A percentile compares a stretch with the other conserved stretches of the same genome.
phyloP scores from a whole-genome alignment of 2,888 invertebrate species.

The Chorisops tibialis region DNA sequence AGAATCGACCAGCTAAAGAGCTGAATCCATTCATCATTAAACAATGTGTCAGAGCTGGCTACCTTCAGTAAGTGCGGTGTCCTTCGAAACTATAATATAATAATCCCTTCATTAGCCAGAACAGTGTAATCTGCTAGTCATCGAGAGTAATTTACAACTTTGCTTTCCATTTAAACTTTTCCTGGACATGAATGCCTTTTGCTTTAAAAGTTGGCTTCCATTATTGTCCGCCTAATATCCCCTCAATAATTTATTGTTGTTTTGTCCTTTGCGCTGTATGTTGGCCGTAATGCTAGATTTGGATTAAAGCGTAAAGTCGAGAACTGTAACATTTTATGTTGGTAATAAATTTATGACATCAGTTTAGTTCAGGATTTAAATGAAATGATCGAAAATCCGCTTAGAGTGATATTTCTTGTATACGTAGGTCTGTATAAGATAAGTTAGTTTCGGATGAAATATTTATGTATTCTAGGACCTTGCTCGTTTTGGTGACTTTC shows the following conservation, averaged over 20 bases:
- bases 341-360: conserved; percentile 2
- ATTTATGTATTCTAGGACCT: too few species aligned
- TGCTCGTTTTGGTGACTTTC: too few species aligned
- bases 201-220: conserved; percentile 15
- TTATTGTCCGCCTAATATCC: conserved; percentile 24
- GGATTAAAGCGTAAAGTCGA: conserved; percentile 17
- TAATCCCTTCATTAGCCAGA: conserved; percentile 23
- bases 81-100: not conserved
- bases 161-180: conserved; percentile 21
- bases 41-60: too few species aligned
- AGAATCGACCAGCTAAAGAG: too few species aligned
- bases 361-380: too few species aligned
- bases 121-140: conserved; percentile 14
- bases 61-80: too few species aligned
- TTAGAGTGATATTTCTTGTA: too few species aligned
- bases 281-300: conserved; percentile 3
- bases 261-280: not conserved
- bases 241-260: conserved; percentile 24
- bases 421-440: too few species aligned
- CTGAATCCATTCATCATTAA: too few species aligned
- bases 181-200: conserved; percentile 20
- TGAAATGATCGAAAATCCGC: too few species aligned
- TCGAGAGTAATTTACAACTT: conserved; percentile 23
- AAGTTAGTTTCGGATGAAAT: too few species aligned
- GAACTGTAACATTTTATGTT: conserved; percentile 13